Evolutionary conservation across 2,113 vertebrate genomes (phyloP).

Genomic region (Pollachius pollachius): DNA sequence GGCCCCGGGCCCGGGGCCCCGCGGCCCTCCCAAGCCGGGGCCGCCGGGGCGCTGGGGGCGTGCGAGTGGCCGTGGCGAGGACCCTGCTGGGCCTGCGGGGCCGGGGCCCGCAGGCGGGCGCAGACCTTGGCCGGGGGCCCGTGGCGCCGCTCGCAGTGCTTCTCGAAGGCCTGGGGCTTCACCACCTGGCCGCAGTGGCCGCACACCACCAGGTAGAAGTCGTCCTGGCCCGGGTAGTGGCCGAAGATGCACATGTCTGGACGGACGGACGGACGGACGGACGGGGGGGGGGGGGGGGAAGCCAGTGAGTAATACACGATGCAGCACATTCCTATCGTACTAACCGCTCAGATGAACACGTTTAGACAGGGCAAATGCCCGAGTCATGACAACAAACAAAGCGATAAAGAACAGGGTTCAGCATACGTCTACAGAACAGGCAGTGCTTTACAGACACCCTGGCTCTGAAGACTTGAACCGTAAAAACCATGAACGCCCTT

Average conservation of each 20-base stretch:
- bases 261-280: no score
- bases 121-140: conserved; percentile 85
- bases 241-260: conserved; percentile 95
- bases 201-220: conserved; percentile 95
- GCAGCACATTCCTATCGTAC: background rate
- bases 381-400: no score
- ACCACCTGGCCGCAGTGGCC: conserved; percentile 93
- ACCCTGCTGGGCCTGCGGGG: conserved; percentile 74
- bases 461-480: no score
- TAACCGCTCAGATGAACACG: no score
- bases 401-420: no score
- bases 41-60: conserved; percentile 41
- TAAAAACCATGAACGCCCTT: no score
- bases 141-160: conserved; percentile 90
- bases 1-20: conserved; percentile 39
- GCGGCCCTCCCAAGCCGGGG: conserved; percentile 62
- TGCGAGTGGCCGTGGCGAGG: conserved; percentile 75
- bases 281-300: background rate
- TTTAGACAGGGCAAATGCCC: no score
- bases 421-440: no score
- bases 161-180: conserved; percentile 94
- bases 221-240: conserved; percentile 89
- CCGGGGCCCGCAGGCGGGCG: conserved; percentile 71
- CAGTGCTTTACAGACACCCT: no score
- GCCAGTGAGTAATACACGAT: background rate